Conservation (phyloP, 2,888 invertebrate species). For the Melinaea menophilus region DNA sequence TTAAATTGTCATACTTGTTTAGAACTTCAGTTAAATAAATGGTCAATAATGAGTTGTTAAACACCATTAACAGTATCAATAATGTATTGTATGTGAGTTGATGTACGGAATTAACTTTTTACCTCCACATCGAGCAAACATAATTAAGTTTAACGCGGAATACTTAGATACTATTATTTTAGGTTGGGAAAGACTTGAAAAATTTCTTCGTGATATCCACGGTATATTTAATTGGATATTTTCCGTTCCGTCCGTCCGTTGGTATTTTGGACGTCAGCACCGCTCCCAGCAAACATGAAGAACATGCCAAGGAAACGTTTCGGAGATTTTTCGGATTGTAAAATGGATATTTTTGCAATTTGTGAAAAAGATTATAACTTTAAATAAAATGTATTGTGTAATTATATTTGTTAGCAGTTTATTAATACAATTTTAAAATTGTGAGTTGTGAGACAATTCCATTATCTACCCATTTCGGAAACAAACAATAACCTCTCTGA, state of each 20-base stretch:
- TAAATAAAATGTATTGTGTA: too few species aligned
- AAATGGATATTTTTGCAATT: background rate
- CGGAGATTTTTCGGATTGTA: background rate
- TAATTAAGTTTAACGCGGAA: slow-evolving; percentile 16
- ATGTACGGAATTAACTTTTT: background rate
- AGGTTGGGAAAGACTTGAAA: slow-evolving; percentile 39
- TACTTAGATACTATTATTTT: slow-evolving; percentile 43
- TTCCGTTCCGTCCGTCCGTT: slow-evolving; percentile 18
- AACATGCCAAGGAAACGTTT: slow-evolving; percentile 9
- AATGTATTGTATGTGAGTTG: background rate
- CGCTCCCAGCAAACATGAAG: slow-evolving; percentile 15
- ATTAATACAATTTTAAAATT: too few species aligned
- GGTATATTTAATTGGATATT: slow-evolving; percentile 40
- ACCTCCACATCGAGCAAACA: background rate
- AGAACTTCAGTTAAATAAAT: too few species aligned
- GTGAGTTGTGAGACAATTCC: too few species aligned
- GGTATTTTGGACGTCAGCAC: slow-evolving; percentile 17
- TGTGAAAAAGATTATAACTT: too few species aligned
- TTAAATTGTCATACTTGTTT: too few species aligned
- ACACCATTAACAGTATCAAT: background rate
- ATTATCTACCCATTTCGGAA: too few species aligned
- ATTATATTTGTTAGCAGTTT: too few species aligned
- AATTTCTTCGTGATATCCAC: slow-evolving; percentile 38
- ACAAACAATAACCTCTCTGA: too few species aligned
- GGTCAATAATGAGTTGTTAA: too few species aligned